Conservation (phyloP, 2,888 invertebrate genomes). For the Xylota segnis region DNA sequence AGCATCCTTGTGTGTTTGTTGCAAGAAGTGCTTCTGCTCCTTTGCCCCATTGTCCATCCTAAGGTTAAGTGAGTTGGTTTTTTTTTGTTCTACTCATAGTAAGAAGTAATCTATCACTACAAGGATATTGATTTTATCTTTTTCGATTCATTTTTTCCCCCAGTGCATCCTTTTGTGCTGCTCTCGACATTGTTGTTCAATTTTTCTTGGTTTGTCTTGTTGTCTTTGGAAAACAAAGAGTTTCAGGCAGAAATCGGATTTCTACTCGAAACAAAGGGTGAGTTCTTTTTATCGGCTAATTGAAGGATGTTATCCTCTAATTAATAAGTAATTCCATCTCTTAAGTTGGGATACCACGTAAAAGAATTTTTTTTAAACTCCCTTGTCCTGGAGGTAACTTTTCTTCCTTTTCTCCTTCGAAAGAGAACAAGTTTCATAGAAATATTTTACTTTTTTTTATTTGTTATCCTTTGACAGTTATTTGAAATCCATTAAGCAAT, state of each 20-base stretch:
- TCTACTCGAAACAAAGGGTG: conserved; percentile 2
- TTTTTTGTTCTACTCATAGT: no score
- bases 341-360: neutral
- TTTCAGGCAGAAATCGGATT: conserved; percentile 26
- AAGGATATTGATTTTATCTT: conserved; percentile 45
- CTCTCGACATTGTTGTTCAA: neutral
- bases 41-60: conserved; percentile 10
- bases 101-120: conserved; percentile 58
- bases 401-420: neutral
- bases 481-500: conserved; percentile 34
- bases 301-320: conserved; percentile 12
- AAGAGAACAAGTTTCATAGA: neutral
- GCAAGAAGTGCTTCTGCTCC: neutral
- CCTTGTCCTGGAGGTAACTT: neutral
- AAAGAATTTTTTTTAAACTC: neutral
- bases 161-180: conserved; percentile 12
- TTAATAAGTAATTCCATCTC: neutral
- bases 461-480: conserved; percentile 30
- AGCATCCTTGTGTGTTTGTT: conserved; percentile 5
- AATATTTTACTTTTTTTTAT: neutral
- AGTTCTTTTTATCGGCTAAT: neutral
- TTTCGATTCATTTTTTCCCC: conserved; percentile 1
- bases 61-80: conserved; percentile 19
- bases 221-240: no score
- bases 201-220: neutral